phyloP scores from a whole-genome alignment of 2,113 vertebrate genomes.

The Paramormyrops kingsleyae region DNA sequence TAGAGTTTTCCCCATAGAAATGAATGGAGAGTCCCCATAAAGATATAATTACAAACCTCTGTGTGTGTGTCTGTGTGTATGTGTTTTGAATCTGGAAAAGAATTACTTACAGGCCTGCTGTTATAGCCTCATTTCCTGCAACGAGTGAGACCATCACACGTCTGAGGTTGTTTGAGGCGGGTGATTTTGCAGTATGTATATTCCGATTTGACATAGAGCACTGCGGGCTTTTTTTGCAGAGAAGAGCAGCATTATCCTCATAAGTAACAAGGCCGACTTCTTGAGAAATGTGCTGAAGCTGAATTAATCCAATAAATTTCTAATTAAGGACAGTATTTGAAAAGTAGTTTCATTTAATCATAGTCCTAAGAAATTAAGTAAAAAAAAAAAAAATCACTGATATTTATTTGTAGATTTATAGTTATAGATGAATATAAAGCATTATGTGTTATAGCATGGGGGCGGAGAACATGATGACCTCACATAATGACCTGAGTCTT shows the following conservation, averaged over 20 bases:
- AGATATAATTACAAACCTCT: too few relatives aligned
- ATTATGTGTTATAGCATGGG: neutral
- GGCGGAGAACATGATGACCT: neutral
- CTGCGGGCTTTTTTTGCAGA: neutral
- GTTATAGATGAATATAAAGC: neutral
- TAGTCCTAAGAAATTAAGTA: neutral
- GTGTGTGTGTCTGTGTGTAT: neutral
- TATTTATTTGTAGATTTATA: neutral
- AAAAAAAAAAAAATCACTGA: neutral
- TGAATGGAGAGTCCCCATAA: too few relatives aligned
- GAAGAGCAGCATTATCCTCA: neutral
- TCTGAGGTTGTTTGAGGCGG: neutral
- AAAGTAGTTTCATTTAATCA: neutral
- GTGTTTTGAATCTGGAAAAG: neutral
- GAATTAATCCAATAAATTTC: neutral
- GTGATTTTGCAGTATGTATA: neutral
- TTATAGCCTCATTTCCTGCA: neutral
- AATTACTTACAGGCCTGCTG: neutral
- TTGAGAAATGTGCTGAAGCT: neutral
- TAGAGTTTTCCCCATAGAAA: too few relatives aligned
- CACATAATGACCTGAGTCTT: neutral
- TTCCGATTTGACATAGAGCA: neutral
- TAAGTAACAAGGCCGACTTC: neutral
- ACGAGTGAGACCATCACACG: neutral
- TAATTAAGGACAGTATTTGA: neutral